phyloP scores from a whole-genome alignment of 2,113 vertebrate genomes.

The Rhizomys pruinosus region DNA sequence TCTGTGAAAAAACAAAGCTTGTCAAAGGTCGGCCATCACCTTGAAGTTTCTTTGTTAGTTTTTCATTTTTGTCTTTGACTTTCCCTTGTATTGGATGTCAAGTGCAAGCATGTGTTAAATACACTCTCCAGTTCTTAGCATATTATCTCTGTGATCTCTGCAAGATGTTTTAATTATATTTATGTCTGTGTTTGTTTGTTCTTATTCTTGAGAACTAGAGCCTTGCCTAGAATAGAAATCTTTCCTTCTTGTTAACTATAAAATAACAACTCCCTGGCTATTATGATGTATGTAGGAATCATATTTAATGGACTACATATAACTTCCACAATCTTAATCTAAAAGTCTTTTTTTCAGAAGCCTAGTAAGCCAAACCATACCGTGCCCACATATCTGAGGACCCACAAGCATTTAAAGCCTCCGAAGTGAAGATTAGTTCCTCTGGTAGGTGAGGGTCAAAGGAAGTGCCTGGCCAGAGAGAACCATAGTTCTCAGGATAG shows the following conservation, averaged over 20 bases:
- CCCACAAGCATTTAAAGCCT: background rate
- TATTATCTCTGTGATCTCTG: background rate
- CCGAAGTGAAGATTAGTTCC: background rate
- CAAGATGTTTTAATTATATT: background rate
- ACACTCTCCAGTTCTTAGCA: background rate
- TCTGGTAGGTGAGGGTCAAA: background rate
- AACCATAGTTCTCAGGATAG: background rate
- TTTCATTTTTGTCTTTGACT: background rate
- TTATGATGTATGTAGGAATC: background rate
- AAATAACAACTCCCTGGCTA: background rate
- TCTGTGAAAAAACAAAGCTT: background rate
- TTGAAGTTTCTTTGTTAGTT: background rate
- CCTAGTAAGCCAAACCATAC: no score
- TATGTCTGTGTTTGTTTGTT: background rate
- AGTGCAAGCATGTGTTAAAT: background rate
- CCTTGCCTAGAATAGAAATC: background rate
- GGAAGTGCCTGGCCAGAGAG: background rate
- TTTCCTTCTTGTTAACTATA: background rate
- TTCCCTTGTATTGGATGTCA: background rate
- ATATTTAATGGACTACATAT: background rate
- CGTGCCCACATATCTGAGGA: background rate
- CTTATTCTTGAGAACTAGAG: background rate
- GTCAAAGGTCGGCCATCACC: background rate
- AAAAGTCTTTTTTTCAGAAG: background rate
- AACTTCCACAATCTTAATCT: background rate